Base-by-base conservation (phyloP, 2,113 vertebrate species). In the Bothrops jararaca region DNA sequence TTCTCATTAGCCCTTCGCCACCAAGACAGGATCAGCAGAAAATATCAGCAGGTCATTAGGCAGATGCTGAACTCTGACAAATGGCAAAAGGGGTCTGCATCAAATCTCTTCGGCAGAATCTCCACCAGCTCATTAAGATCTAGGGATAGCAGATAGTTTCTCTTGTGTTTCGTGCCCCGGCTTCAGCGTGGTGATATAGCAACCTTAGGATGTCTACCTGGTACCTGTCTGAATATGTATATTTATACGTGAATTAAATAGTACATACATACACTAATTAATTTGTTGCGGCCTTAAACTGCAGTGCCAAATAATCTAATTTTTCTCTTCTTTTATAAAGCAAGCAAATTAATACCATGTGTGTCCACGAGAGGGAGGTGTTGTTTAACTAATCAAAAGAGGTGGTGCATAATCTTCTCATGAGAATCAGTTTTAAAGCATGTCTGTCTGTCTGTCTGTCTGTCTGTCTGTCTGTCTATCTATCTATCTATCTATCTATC, bases 351-450 rank as follows among this genome's bases (percentile, higher is more conserved):
- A 23, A 50, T 80, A 11, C 60, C 52, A 57, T 2, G 0, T 89
- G 42, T 45, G 64, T 39, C 89, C 98, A 96, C 86, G 39, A 98
- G 98, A 95, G 97, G 97, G 97, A 97, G 98, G 95, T 2, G 95
- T 96, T 97, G 97, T 45, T 26, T 97, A 96, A 96, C n/a, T 88
- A 94, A 97, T 96, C 74, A 86, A 39, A 15, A 42, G 52, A 86
- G 29, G 9, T 39, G 5, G 4, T 34, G 3, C 5, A 29, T 1
- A 80, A 22, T 42, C 0, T 80, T 80, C 1, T 80, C 34, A 42
- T 80, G 74, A 80, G 18, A 80, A 80, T 80, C 74, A 42, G 7
- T 22, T 22, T 80, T 80, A 80, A 80, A 80, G 7, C 34, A 80
- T 56, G 8, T 56, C 15, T 18, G 18, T 15, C 54, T 15, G 0